phyloP scores from a whole-genome alignment of 2,888 invertebrate species.

The Euclidia mi region DNA sequence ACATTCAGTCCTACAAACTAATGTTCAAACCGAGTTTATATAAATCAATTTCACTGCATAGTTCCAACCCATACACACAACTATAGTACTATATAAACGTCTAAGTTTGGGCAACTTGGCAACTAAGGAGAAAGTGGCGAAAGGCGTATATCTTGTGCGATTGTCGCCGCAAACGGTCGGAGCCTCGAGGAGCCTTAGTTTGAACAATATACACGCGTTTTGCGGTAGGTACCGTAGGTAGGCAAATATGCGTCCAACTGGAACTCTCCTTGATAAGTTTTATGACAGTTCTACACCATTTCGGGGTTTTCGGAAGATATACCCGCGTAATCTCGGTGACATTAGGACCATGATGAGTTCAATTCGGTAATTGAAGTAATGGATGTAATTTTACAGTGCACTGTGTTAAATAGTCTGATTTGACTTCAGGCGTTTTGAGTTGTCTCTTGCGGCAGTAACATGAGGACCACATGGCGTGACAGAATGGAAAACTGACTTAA shows the following conservation, averaged over 20 bases:
- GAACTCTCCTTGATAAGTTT: conserved; percentile 13
- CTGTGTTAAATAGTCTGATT: too few species aligned
- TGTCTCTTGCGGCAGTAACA: too few species aligned
- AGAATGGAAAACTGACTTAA: too few species aligned
- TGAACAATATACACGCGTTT: not conserved
- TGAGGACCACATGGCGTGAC: too few species aligned
- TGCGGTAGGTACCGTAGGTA: not conserved
- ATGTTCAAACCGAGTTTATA: conserved; percentile 22
- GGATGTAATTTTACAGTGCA: not conserved
- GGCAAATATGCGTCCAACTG: conserved; percentile 12
- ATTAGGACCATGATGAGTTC: conserved; percentile 4
- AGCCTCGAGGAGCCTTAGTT: conserved; percentile 5
- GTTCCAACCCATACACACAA: conserved; percentile 35
- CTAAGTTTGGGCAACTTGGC: conserved; percentile 50
- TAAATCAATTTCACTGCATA: conserved; percentile 52
- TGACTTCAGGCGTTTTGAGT: too few species aligned
- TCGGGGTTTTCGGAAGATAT: conserved; percentile 5
- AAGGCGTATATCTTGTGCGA: conserved; percentile 26
- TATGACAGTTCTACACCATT: conserved; percentile 8
- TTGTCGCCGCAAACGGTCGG: conserved; percentile 22
- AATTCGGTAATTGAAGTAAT: not conserved
- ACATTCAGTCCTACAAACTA: conserved; percentile 12
- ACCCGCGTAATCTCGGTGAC: not conserved
- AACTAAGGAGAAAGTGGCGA: conserved; percentile 49
- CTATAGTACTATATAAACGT: conserved; percentile 27